These are phyloP conservation scores for Ursus arctos DNA, from an alignment of 2,113 vertebrate species.

Conservation along the genomic window DNA sequence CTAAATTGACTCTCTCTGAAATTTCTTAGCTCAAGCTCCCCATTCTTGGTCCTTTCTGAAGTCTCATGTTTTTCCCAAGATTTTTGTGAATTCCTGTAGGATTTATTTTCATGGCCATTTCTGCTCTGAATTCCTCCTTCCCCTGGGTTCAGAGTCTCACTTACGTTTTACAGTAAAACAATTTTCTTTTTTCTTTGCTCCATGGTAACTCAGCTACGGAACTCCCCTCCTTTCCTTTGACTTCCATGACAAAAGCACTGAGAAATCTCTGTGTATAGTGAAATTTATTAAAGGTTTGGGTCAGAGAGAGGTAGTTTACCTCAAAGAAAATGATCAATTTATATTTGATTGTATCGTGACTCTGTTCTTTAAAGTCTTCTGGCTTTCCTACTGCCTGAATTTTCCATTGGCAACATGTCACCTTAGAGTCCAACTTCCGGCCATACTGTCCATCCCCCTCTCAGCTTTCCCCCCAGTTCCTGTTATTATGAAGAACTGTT, in stretches of 20 bases:
- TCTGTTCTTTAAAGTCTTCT: neutral
- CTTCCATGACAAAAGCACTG: neutral
- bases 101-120: neutral
- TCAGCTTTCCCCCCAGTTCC: neutral
- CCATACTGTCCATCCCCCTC: neutral
- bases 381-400: neutral
- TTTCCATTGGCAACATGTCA: neutral
- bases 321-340: neutral
- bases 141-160: neutral
- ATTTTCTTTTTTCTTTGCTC: neutral
- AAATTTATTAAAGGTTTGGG: neutral
- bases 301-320: neutral
- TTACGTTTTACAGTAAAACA: neutral
- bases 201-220: neutral
- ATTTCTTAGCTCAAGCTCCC: neutral
- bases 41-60: neutral
- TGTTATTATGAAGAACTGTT: neutral
- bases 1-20: neutral
- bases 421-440: neutral
- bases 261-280: neutral
- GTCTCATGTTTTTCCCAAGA: neutral
- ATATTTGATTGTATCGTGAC: neutral
- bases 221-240: neutral
- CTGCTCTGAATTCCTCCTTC: neutral
- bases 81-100: neutral